Evolutionary conservation across 2,888 invertebrate genomes (phyloP).

Genomic region (Volucella inanis): DNA sequence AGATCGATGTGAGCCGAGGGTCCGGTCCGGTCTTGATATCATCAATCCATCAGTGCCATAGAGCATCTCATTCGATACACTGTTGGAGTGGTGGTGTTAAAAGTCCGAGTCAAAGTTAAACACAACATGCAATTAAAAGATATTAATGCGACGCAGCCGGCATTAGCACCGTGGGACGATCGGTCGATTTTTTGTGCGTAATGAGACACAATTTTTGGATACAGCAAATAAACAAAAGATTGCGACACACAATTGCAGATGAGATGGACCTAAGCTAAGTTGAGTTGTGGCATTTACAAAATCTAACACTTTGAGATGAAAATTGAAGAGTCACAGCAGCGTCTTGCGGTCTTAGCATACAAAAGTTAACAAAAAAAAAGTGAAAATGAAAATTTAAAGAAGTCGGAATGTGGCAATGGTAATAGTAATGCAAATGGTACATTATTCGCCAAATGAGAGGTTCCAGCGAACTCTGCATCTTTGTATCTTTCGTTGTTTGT

Average conservation of each 20-base stretch:
- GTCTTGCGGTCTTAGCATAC: too few species aligned
- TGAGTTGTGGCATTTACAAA: constrained; percentile 18
- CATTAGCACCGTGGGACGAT: background rate
- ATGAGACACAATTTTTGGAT: constrained; percentile 19
- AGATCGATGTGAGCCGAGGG: background rate
- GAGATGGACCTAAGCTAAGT: constrained; percentile 18
- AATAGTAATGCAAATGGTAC: background rate
- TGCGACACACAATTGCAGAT: background rate
- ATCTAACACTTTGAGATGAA: background rate
- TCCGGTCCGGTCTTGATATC: background rate
- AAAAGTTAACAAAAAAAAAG: background rate
- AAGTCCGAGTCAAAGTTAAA: constrained; percentile 47
- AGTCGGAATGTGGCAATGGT: constrained; percentile 12
- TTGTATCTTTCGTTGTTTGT: background rate
- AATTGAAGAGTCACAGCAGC: background rate
- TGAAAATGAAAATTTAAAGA: constrained; percentile 9
- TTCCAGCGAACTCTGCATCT: background rate
- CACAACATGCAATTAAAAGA: constrained; percentile 64
- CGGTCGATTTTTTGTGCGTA: constrained; percentile 5
- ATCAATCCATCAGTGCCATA: background rate
- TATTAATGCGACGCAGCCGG: constrained; percentile 40
- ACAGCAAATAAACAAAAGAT: background rate
- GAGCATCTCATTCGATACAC: background rate
- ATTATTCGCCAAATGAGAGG: constrained; percentile 13
- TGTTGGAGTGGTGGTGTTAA: constrained; percentile 24